Evolutionary conservation across 2,113 vertebrate species (phyloP), one percentile per base, ranked within the genome.

Genomic region (Channa maculata): DNA sequence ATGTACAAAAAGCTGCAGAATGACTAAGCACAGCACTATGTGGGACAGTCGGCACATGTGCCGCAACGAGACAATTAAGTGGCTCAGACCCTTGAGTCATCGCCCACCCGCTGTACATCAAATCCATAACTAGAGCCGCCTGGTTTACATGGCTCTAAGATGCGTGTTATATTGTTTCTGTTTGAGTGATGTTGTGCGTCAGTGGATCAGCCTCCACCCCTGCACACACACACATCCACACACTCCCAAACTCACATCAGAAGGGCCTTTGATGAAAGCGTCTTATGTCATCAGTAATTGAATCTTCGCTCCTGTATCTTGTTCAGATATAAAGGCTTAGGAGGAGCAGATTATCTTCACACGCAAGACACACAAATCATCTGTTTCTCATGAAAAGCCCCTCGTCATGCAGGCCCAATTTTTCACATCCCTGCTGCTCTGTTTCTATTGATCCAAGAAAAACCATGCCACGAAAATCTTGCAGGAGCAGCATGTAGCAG

Each of bases 211-310:
- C 55, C 75, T 64, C 63, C 52, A 51, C 36, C 43, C 24, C 57
- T n/a, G 34, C 38, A 50, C 52, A 68, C 41, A 65, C 39, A 58
- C 67, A 63, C 64, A 65, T 24, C 24, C 65, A 36, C 54, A 65
- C n/a, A 36, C 44, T 7, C 39, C 8, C 37, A 61, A 14, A 60
- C 43, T 13, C 12, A 61, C 66, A 80, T 58, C 72, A 82, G 53
- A 83, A 9, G 37, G 48, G 41, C 14, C 67, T 76, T 74, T 82
- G 76, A 90, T 82, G 46, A 75, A 62, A 61, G 65, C 7, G 0
- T 11, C 70, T 79, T 44, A 80, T 82, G 77, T 84, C 68, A 76
- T 46, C 15, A 0, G 15, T 86, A 88, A 91, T 88, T 76, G 15
- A 75, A 86, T 91, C 73, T 59, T 44, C 53, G 63, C 62, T 55